Base-by-base conservation (phyloP, 2,888 invertebrate species). In the Noctua fimbriata region DNA sequence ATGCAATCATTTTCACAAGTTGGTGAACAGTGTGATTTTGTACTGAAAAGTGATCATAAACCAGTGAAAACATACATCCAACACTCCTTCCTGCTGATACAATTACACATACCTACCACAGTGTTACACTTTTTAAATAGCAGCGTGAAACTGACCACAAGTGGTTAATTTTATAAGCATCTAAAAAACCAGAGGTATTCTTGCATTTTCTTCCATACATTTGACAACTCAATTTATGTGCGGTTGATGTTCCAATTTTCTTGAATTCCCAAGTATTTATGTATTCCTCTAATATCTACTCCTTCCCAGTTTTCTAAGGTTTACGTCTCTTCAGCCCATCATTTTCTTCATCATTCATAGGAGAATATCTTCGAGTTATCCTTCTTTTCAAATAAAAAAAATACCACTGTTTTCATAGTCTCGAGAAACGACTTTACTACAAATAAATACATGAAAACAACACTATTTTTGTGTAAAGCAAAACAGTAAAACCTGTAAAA, bases 11-110 rank as follows among this genome's bases (percentile, higher is more conserved):
- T 93, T 92, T 94, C 93, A 94, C 80, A 90, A 83, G 80, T 93
- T 93, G 93, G 95, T 96, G 95, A 93, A 93, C 89, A 92, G 93
- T 94, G 94, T 94, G 92, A 93, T 92, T 93, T 91, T 89, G 90
- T 94, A 96, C 96, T 96, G 96, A 96, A 96, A 96, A 94, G 95
- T 95, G 95, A 96, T 94, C 93, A 95, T 93, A 96, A 94, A 95
- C 94, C 93, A 92, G 95, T 95, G 95, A 95, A 94, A 94, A 94
- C 92, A 94, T 90, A 90, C 87, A 93, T 93, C 92, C 93, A 93
- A 90, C 82, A 89, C 89, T 88, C 88, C 89, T 87, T 89, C 87
- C 32, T 82, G 87, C 80, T 85, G 83, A 84, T 87, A 88, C 87
- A 89, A 85, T 89, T 82, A 86, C 84, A 89, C 80, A 86, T 93